phyloP scores from a whole-genome alignment of 2,888 invertebrate species.

The Cryptocheilus praepositus region DNA sequence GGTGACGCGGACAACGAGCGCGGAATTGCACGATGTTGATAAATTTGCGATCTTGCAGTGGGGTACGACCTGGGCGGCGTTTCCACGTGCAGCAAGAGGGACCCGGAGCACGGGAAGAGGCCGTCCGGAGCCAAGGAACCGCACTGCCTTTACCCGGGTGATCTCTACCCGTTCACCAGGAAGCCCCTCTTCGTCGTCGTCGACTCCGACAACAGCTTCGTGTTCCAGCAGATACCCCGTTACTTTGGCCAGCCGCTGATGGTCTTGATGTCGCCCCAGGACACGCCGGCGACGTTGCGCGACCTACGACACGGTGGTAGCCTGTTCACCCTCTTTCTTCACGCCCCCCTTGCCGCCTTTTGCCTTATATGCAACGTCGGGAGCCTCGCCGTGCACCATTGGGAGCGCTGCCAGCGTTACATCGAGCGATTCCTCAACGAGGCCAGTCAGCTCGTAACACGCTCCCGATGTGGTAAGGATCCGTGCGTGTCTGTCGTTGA shows the following conservation, averaged over 20 bases:
- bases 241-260: slow-evolving; percentile 96
- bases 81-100: slow-evolving; percentile 90
- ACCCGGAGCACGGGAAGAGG: slow-evolving; percentile 77
- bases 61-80: slow-evolving; percentile 95
- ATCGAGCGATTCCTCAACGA: slow-evolving; percentile 93
- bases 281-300: slow-evolving; percentile 87
- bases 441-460: slow-evolving; percentile 87
- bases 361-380: slow-evolving; percentile 93
- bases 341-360: slow-evolving; percentile 94
- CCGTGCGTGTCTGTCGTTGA: slow-evolving; percentile 11
- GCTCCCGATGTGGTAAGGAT: slow-evolving; percentile 86
- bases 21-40: slow-evolving; percentile 60
- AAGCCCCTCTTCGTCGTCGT: slow-evolving; percentile 95
- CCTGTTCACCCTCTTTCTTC: slow-evolving; percentile 95
- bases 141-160: slow-evolving; percentile 93
- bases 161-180: slow-evolving; percentile 93
- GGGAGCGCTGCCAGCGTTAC: slow-evolving; percentile 93
- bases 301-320: slow-evolving; percentile 92
- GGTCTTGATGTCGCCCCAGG: slow-evolving; percentile 94
- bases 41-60: slow-evolving; percentile 75
- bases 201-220: slow-evolving; percentile 96
- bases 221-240: slow-evolving; percentile 92
- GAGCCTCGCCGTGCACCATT: slow-evolving; percentile 88
- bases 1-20: slow-evolving; percentile 29
- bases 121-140: slow-evolving; percentile 80